Base-by-base conservation (phyloP, 2,113 vertebrate genomes). In the Mesitornis unicolor region DNA sequence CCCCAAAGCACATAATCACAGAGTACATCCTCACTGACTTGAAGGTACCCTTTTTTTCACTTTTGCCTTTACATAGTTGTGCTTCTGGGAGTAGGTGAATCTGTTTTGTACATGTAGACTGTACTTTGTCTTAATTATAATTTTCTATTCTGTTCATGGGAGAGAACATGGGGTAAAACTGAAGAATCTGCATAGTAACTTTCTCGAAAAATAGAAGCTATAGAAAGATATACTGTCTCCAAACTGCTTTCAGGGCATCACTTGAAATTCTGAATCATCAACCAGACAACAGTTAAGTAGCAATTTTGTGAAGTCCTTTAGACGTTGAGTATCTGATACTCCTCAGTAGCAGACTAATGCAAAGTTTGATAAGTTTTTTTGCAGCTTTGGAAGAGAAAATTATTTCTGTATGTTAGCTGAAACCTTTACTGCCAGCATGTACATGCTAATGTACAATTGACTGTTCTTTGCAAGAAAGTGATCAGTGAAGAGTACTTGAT, bases 1-100 rank as follows among this genome's bases (percentile, higher is more conserved):
- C 81, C 87, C 80, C 87, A 90, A 77, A 98, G 95, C 94, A 76
- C 59, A 69, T 78, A 77, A 88, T 84, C 91, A 92, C 48, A 56
- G 59, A 87, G 38, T 50, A 50, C 3, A 5, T 56, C 56, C 60
- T 90, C 51, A 20, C 43, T 68, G 89, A 69, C 85, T 84, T 94
- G 73, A 91, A 97, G 82, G 59, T 26, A 43, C 59, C 43, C 35
- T 61, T 84, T 83, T 61, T 61, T 87, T 35, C 35, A 11, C 47
- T 59, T 60, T 38, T 1, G 3, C 28, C 64, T 70, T 90, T 84
- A 36, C 31, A 33, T 67, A 90, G 64, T 64, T 95, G 17, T 89
- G 75, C 74, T 97, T 95, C 90, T 12, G 80, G 81, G 91, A 94
- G 63, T 48, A 54, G 31, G 4, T 45, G 51, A 95, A 92, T 56